phyloP scores from a whole-genome alignment of 35 echinoderm and acorn worm species.

The Diadema setosum region DNA sequence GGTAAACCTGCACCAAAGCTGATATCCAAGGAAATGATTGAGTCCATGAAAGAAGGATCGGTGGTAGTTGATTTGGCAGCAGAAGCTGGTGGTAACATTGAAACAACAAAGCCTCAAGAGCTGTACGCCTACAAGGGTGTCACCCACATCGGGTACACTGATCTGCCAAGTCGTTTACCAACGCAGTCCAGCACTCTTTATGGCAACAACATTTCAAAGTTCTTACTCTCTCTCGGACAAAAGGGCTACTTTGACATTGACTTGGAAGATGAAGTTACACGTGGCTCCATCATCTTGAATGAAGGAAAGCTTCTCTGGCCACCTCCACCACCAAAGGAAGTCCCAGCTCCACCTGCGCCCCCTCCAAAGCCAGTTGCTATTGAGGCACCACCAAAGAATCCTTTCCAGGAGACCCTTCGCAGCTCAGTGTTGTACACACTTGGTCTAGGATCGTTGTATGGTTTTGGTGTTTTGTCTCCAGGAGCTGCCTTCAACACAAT shows the following conservation, averaged over 20 bases:
- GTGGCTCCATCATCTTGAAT: constrained; percentile 88
- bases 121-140: constrained; percentile 91
- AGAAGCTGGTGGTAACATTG: constrained; percentile 96
- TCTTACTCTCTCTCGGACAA: constrained; percentile 83
- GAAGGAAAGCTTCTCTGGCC: constrained; percentile 97
- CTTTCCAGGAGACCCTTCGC: constrained; percentile 62
- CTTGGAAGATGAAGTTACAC: constrained; percentile 92
- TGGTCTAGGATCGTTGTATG: constrained; percentile 65
- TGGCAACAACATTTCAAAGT: constrained; percentile 97
- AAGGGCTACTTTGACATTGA: constrained; percentile 92
- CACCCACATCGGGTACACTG: constrained; percentile 89
- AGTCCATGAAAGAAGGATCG: constrained; percentile 96
- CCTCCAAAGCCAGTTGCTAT: constrained; percentile 36
- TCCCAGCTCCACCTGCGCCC: constrained; percentile 32
- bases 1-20: constrained; percentile 92
- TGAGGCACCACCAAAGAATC: constrained; percentile 37
- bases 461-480: constrained; percentile 80
- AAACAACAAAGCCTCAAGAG: constrained; percentile 92
- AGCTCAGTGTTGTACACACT: constrained; percentile 69
- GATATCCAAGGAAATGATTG: constrained; percentile 95
- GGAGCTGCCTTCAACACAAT: constrained; percentile 80
- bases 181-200: constrained; percentile 97
- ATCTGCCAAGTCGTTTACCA: constrained; percentile 89
- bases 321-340: constrained; percentile 89
- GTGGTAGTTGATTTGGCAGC: constrained; percentile 95